phyloP scores from a whole-genome alignment of 2,113 vertebrate species.

The Gopherus evgoodei region DNA sequence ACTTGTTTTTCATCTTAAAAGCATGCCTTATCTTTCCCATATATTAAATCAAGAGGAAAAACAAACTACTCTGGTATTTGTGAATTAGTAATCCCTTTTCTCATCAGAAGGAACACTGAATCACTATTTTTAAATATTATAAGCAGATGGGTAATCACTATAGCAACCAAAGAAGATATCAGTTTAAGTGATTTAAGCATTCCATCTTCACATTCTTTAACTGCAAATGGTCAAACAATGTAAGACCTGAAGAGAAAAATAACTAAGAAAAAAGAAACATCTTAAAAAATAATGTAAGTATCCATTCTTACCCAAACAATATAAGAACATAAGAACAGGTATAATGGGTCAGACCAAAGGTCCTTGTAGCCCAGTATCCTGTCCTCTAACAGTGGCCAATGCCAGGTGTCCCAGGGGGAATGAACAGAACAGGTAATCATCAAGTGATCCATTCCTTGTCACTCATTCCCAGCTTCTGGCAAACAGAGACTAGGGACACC shows the following conservation, averaged over 20 bases:
- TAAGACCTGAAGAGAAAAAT: background rate
- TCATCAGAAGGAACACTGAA: background rate
- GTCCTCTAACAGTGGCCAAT: too few relatives aligned
- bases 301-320: background rate
- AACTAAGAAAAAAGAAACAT: background rate
- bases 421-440: too few relatives aligned
- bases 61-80: slow-evolving; percentile 10
- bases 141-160: slow-evolving; percentile 1
- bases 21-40: background rate
- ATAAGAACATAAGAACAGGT: too few relatives aligned
- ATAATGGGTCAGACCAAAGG: too few relatives aligned
- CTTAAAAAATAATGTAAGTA: too few relatives aligned
- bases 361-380: too few relatives aligned
- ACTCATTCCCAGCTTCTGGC: too few relatives aligned
- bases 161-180: background rate
- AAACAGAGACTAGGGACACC: too few relatives aligned
- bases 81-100: background rate
- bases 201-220: background rate
- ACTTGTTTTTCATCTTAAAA: slow-evolving; percentile 7
- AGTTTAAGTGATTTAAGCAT: background rate
- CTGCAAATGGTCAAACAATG: background rate
- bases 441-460: too few relatives aligned
- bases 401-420: too few relatives aligned
- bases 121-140: slow-evolving; percentile 12
- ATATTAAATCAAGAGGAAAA: background rate